Base-by-base conservation (phyloP, 2,797 vertebrate species). In the Gephyroberyx darwinii region DNA sequence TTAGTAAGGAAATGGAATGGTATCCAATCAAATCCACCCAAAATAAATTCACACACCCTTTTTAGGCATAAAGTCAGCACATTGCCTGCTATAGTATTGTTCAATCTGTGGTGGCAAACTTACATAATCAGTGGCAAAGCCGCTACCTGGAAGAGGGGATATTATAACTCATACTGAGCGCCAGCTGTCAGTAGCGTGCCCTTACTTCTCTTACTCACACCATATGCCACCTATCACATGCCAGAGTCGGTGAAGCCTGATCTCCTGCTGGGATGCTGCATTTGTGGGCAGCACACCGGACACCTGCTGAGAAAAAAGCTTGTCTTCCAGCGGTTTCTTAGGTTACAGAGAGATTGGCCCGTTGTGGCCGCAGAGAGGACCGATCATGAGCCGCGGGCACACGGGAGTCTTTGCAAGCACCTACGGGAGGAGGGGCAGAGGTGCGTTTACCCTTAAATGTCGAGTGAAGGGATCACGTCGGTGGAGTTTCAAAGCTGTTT, bases 121-220 rank as follows among this genome's bases (percentile, higher is more conserved):
- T 90, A 89, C 71, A 55, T 87, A 91, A 92, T 68, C 19, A 13
- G 56, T 59, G 58, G 69, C 71, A 77, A 85, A 91, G 80, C 89
- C 84, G 81, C 81, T 91, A 91, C 85, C 90, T 91, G 80, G 79
- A 87, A 89, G 69, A 72, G 65, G 69, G 75, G 75, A 74, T 82
- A 87, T 90, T 77, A 26, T 26, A 85, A 87, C 77, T 83, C 58
- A n/a, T 82, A 64, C 80, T 84, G 63, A 26, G 72, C 60, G 69
- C 75, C 77, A 85, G 84, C 83, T 88, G 87, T 88, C 60, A 77
- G 76, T 79, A 74, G 78, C 69, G 76, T 74, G 69, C 69, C 71
- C 74, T 80, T 74, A 69, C 69, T 22, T 22, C 68, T 78, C 74
- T 60, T 67, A 57, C 86, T 84, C 80, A 68, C 70, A 75, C 84